phyloP scores from a whole-genome alignment of 2,113 vertebrate species.

The Chelonoidis abingdonii region DNA sequence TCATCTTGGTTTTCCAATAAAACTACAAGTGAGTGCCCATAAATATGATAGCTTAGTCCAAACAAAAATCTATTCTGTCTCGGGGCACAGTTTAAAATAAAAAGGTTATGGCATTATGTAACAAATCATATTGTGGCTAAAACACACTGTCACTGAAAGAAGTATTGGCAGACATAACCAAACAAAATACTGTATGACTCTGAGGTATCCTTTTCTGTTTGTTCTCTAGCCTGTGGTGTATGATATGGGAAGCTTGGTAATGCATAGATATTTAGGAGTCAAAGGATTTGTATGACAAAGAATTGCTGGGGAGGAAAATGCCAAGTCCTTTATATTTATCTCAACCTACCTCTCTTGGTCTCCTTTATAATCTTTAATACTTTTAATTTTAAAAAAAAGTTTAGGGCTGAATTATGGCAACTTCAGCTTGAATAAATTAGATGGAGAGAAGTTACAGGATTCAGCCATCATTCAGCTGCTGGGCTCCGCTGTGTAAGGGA shows the following conservation, averaged over 20 bases:
- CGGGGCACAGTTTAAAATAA: background rate
- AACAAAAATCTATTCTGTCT: background rate
- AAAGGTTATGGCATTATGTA: background rate
- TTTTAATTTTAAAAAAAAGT: background rate
- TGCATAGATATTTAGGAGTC: fast-evolving
- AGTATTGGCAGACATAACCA: background rate
- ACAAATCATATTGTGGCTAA: background rate
- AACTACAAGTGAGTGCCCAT: background rate
- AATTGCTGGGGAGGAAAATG: background rate
- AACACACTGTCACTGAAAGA: background rate
- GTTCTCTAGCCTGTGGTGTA: background rate
- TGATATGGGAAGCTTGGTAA: background rate
- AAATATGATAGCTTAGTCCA: background rate
- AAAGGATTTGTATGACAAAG: background rate
- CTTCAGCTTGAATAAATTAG: background rate
- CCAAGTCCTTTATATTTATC: background rate
- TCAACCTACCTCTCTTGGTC: background rate
- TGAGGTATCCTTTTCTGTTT: background rate
- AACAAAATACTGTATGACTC: background rate
- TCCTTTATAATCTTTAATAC: background rate
- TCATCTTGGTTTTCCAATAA: conserved; percentile 22
- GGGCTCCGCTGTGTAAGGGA: background rate
- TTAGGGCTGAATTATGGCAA: fast-evolving
- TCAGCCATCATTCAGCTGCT: background rate
- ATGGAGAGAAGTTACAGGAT: background rate